Evolutionary conservation across 1,140 invertebrate genomes (phyloP), one percentile per base, ranked within the genome.

Genomic region (Nebria ingens): DNA sequence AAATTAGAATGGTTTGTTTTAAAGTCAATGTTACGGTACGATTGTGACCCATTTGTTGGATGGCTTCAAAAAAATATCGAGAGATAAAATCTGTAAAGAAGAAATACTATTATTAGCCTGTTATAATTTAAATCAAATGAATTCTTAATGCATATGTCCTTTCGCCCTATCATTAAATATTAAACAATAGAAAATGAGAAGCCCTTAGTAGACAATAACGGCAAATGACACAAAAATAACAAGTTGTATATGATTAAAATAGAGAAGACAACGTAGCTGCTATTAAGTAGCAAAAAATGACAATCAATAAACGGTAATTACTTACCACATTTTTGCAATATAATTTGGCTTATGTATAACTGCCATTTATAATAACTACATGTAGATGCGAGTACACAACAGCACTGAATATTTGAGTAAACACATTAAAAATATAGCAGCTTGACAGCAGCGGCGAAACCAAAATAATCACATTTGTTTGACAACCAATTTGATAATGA

Each of bases 391-490:
- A 45, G 15, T 45, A 45, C 40, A 45, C 40, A 45, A 45, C 9
- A 4, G 40, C 40, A 45, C 40, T 45, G 15, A 45, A 11, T 45
- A 12, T 45, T 45, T 29, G 9, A 17, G 40, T 45, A 45, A 45
- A 45, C 40, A 45, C 40, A 45, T 45, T 45, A 45, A 45, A 45
- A 45, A 45, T 45, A 45, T 45, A 45, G 40, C 40, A 45, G 40
- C 40, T 45, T 45, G 40, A 45, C 40, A 45, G 40, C 40, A 45
- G 40, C 40, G 40, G 40, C 40, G 40, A 45, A 45, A 45, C 15
- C 40, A 45, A 45, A 45, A 45, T 45, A 45, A 45, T 45, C 40
- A 45, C 40, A 45, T 45, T 45, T 45, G 40, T 45, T 45, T 45
- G 40, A 45, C 40, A 45, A 45, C 40, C 40, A 45, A 34, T 45